phyloP scores from a whole-genome alignment of 92 coral and sea anemone species.

The Micromussa lordhowensis region DNA sequence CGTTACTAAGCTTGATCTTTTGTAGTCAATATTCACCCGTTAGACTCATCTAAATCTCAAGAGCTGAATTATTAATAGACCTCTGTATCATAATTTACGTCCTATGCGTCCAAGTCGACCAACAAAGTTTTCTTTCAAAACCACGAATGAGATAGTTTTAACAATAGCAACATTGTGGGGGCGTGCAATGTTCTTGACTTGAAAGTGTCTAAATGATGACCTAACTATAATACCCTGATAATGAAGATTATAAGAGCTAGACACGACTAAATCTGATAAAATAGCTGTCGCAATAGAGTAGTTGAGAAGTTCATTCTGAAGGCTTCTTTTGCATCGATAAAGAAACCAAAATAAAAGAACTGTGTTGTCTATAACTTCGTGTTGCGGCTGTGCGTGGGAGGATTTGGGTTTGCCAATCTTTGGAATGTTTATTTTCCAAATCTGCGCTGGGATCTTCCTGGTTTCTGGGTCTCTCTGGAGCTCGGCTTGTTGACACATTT shows the following conservation, averaged over 20 bases:
- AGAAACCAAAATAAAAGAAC: background rate
- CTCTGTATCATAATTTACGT: background rate
- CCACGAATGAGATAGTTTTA: background rate
- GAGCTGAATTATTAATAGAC: background rate
- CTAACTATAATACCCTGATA: constrained; percentile 6
- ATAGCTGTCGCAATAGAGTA: constrained; percentile 14
- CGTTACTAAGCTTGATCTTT: background rate
- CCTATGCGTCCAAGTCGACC: background rate
- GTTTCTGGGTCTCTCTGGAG: background rate
- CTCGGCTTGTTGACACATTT: constrained; percentile 1
- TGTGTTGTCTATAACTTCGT: background rate
- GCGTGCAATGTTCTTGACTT: constrained; percentile 17
- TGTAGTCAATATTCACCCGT: background rate
- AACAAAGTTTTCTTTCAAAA: background rate
- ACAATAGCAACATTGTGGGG: constrained; percentile 29
- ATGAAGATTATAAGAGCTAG: constrained; percentile 8
- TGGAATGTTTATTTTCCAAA: background rate
- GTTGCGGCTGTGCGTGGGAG: background rate
- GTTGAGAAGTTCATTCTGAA: constrained; percentile 16
- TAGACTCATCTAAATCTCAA: background rate
- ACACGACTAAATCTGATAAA: constrained; percentile 33
- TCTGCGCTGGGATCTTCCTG: constrained; percentile 9
- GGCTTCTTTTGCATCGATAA: constrained; percentile 4
- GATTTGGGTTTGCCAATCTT: background rate
- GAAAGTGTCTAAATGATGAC: background rate